Percentiles rank a stretch among this genome's conserved stretches.
Conservation (phyloP, 2,113 vertebrate species). For the Dasyurus viverrinus region DNA sequence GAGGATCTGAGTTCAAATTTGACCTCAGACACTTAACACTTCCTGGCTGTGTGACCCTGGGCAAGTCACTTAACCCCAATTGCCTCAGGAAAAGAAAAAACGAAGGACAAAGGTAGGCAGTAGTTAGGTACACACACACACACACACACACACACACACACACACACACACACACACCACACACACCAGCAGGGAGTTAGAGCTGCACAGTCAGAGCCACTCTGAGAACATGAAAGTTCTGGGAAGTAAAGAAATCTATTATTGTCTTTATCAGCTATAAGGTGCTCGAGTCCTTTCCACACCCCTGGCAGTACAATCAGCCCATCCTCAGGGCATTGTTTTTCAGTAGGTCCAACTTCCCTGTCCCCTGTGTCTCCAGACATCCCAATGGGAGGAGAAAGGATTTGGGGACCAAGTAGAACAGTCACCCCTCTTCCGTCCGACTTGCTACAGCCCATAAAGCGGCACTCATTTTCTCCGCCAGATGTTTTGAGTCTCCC, state of each 20-base stretch:
- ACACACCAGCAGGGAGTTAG: too few species aligned
- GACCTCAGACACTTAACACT: too few species aligned
- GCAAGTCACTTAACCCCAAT: too few species aligned
- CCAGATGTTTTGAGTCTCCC: background rate
- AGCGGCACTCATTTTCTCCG: background rate
- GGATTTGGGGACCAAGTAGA: background rate
- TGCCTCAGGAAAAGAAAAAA: background rate
- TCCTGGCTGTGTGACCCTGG: too few species aligned
- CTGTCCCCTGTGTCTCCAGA: background rate
- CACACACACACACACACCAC: too few species aligned
- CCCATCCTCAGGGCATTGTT: background rate
- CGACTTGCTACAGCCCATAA: background rate
- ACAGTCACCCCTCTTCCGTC: fast-evolving
- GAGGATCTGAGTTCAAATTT: too few species aligned
- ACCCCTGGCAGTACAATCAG: background rate
- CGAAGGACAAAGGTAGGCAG: background rate
- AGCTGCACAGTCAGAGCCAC: too few species aligned
- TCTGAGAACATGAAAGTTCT: background rate
- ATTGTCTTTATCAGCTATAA: background rate
- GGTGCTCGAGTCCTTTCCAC: background rate
- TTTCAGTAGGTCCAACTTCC: background rate
- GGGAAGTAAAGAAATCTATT: background rate
- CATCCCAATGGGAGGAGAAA: background rate
- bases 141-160: too few species aligned
- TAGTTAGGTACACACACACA: background rate